phyloP scores from a whole-genome alignment of 2,888 invertebrate genomes.

The Bruchidius siliquastri region DNA sequence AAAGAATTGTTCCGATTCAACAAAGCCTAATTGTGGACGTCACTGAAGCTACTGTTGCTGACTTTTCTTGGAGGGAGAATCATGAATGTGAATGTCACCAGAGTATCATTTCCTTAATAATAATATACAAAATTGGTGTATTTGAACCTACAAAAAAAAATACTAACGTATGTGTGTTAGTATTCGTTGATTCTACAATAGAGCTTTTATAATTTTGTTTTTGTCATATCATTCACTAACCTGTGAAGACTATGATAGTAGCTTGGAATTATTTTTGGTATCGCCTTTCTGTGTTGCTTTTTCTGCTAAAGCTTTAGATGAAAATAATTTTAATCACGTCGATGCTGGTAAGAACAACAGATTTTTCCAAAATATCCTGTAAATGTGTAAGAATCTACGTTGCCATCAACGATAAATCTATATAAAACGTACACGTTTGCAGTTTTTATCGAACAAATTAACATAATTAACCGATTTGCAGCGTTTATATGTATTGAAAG shows the following conservation, averaged over 20 bases:
- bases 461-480: not conserved
- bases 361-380: conserved; percentile 20
- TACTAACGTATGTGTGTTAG: no score
- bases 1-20: no score
- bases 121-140: no score
- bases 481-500: not conserved
- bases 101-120: no score
- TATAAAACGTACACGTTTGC: not conserved
- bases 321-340: not conserved
- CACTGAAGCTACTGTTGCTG: no score
- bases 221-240: not conserved
- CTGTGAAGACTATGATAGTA: not conserved
- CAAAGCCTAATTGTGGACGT: no score
- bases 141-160: no score
- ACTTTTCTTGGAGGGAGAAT: no score
- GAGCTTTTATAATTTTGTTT: no score
- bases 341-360: conserved; percentile 38
- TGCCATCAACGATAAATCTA: not conserved
- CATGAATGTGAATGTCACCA: no score
- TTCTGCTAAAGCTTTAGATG: not conserved
- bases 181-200: no score
- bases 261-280: not conserved
- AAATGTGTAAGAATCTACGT: not conserved
- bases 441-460: not conserved
- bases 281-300: not conserved